phyloP scores from a whole-genome alignment of 2,888 invertebrate species.

The Andrena trimmerana region DNA sequence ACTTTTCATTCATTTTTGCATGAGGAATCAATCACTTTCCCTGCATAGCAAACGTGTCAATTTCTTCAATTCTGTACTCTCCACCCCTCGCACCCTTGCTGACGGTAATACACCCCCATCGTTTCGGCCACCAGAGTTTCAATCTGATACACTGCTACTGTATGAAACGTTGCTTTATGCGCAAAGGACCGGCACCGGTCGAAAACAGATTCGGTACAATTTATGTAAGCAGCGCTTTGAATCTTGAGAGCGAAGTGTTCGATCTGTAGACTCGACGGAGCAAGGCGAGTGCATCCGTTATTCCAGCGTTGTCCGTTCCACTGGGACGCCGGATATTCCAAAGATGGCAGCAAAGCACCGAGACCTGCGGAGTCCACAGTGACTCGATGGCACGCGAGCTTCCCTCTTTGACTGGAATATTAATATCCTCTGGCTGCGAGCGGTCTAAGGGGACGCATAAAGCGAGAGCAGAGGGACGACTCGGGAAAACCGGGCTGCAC shows the following conservation, averaged over 20 bases:
- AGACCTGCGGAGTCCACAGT: slow-evolving; percentile 57
- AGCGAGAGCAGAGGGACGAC: slow-evolving; percentile 55
- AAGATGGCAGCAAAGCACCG: slow-evolving; percentile 72
- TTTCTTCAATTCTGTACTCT: too few relatives aligned
- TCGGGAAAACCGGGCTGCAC: slow-evolving; percentile 54
- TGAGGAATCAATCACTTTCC: too few relatives aligned
- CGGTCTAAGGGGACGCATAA: slow-evolving; percentile 65
- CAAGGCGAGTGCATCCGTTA: slow-evolving; percentile 65
- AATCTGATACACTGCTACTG: too few relatives aligned
- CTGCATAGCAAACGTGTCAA: too few relatives aligned
- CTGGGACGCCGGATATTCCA: slow-evolving; percentile 71
- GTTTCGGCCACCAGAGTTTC: too few relatives aligned
- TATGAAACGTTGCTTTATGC: too few relatives aligned
- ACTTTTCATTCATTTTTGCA: too few relatives aligned
- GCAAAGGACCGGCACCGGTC: not conserved
- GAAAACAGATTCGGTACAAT: slow-evolving; percentile 35
- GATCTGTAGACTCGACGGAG: slow-evolving; percentile 43
- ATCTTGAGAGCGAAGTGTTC: slow-evolving; percentile 40
- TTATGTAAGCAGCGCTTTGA: slow-evolving; percentile 38
- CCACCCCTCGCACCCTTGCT: too few relatives aligned
- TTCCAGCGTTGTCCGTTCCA: slow-evolving; percentile 68
- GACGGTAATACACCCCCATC: too few relatives aligned
- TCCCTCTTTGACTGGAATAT: slow-evolving; percentile 72
- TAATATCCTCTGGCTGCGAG: slow-evolving; percentile 64
- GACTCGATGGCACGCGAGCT: slow-evolving; percentile 68